Evolutionary conservation across 2,888 invertebrate genomes (phyloP).

Genomic region (Ectemnius continuus): DNA sequence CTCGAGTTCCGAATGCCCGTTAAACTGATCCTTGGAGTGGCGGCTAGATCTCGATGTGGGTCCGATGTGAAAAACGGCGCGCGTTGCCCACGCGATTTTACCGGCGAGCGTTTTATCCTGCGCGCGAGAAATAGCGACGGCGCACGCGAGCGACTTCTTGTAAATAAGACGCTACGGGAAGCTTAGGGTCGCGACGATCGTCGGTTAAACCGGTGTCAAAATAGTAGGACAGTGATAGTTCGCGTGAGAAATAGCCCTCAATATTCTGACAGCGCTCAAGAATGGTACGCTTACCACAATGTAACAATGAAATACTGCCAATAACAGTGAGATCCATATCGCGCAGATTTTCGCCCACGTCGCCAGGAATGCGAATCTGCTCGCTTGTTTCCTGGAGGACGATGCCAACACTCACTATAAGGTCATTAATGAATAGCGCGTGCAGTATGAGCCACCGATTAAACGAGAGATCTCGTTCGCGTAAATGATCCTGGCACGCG

Average conservation of each 20-base stretch:
- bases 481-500: conserved; percentile 51
- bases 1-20: conserved; percentile 57
- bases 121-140: neutral
- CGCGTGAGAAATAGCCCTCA: too few species aligned
- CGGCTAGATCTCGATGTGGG: conserved; percentile 8
- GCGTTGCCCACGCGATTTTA: conserved; percentile 25
- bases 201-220: too few species aligned
- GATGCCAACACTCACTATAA: conserved; percentile 44
- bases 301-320: conserved; percentile 50
- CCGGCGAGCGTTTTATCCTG: neutral
- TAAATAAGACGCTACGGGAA: too few species aligned
- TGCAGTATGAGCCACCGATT: conserved; percentile 33
- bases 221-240: too few species aligned
- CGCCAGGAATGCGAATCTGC: conserved; percentile 39
- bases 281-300: conserved; percentile 46
- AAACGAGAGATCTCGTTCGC: conserved; percentile 48
- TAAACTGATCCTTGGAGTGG: conserved; percentile 35
- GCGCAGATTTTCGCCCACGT: conserved; percentile 45
- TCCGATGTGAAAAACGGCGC: conserved; percentile 15
- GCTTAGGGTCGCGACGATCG: too few species aligned
- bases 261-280: conserved; percentile 9
- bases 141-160: too few species aligned
- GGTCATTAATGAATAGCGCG: conserved; percentile 59
- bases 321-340: conserved; percentile 28
- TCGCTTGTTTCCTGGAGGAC: conserved; percentile 50